phyloP scores from a whole-genome alignment of 2,113 vertebrate genomes.

The Mungos mungo region DNA sequence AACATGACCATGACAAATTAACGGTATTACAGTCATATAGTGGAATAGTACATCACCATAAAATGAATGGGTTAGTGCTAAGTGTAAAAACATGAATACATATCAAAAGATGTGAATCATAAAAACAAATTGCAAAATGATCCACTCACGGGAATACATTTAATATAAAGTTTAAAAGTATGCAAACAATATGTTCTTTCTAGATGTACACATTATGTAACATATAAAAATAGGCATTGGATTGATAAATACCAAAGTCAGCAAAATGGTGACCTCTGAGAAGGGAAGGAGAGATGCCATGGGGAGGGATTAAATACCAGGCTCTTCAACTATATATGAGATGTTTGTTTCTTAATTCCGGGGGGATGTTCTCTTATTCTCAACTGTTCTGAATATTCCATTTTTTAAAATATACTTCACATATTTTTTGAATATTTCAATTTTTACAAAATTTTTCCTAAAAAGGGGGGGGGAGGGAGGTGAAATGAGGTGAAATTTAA shows the following conservation, averaged over 20 bases:
- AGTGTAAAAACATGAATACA: neutral
- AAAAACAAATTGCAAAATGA: conserved; percentile 23
- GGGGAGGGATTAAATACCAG: neutral
- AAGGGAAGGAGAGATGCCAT: neutral
- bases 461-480: neutral
- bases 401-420: neutral
- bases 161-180: neutral
- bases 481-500: neutral
- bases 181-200: conserved; percentile 33
- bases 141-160: neutral
- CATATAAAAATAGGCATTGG: neutral
- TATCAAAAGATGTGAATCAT: neutral
- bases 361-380: neutral
- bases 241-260: neutral
- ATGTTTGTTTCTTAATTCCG: neutral
- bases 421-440: neutral
- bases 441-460: neutral
- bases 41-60: neutral
- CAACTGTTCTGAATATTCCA: neutral
- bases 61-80: neutral
- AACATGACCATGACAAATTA: neutral
- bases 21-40: neutral
- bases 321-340: neutral
- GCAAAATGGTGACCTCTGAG: neutral
- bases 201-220: neutral